phyloP scores from a whole-genome alignment of 2,888 invertebrate species.

The Amiota mariae region DNA sequence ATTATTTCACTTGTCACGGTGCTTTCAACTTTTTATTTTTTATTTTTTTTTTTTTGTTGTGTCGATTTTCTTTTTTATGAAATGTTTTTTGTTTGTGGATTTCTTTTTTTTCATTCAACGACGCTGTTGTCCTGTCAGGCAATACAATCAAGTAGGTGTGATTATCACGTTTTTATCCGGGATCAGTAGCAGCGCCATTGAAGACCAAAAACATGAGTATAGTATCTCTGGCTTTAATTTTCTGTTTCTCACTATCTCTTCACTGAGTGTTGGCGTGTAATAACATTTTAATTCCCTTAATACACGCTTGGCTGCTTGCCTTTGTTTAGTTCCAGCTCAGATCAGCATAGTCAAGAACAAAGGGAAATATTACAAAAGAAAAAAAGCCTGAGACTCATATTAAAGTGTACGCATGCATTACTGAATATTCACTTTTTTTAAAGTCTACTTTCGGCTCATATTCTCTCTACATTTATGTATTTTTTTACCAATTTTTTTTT shows the following conservation, averaged over 20 bases:
- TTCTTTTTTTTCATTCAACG: neutral
- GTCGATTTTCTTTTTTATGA: neutral
- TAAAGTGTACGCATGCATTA: neutral
- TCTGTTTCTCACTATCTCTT: neutral
- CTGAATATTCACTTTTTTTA: neutral
- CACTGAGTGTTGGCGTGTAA: slow-evolving; percentile 37
- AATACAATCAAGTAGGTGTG: slow-evolving; percentile 48
- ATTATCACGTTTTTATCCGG: slow-evolving; percentile 64
- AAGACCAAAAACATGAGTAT: neutral
- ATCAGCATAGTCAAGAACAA: slow-evolving; percentile 42
- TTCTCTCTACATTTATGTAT: neutral
- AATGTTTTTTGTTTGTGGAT: neutral
- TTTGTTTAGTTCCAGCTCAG: neutral
- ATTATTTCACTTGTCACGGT: slow-evolving; percentile 3
- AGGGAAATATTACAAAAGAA: too few relatives aligned
- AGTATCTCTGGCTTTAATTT: neutral
- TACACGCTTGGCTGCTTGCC: slow-evolving; percentile 61
- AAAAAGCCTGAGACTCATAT: too few relatives aligned
- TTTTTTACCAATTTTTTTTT: neutral
- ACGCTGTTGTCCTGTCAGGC: neutral
- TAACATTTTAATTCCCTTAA: slow-evolving; percentile 66
- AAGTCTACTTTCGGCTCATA: slow-evolving; percentile 33
- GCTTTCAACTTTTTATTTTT: neutral
- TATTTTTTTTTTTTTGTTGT: neutral
- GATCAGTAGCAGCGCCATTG: slow-evolving; percentile 55